Evolutionary conservation across 2,888 invertebrate species (phyloP).

Genomic region (Imbricaverruca yamaguchii): DNA sequence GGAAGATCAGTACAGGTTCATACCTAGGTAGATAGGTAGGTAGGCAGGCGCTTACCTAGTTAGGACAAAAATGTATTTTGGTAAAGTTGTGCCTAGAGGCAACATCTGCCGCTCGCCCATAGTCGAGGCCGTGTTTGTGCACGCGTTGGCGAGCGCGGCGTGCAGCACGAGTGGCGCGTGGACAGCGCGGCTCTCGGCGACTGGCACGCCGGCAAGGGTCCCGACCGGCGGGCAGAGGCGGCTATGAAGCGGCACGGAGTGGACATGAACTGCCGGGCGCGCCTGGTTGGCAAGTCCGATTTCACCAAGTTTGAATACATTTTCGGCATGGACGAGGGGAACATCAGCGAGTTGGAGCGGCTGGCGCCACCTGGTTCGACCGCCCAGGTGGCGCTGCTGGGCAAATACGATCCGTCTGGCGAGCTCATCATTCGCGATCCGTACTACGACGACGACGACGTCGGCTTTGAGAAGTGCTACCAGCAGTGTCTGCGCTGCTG

Average conservation of each 20-base stretch:
- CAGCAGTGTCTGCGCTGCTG: conserved; percentile 63
- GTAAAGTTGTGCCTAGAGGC: conserved; percentile 49
- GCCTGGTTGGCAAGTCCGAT: conserved; percentile 67
- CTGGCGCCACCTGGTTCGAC: conserved; percentile 56
- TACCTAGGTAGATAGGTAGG: background rate
- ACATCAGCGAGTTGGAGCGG: conserved; percentile 57
- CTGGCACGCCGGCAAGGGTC: conserved; percentile 79
- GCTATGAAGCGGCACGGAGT: conserved; percentile 63
- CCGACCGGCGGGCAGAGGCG: conserved; percentile 66
- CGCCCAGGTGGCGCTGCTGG: conserved; percentile 70
- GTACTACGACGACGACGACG: conserved; percentile 66
- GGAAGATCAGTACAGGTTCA: background rate
- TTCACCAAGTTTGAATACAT: conserved; percentile 77
- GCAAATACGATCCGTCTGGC: conserved; percentile 75
- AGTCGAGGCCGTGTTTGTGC: conserved; percentile 82
- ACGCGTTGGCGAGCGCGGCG: conserved; percentile 60
- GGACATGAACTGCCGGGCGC: conserved; percentile 57
- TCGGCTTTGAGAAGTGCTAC: conserved; percentile 67
- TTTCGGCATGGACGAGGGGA: conserved; percentile 90
- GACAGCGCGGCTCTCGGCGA: conserved; percentile 71
- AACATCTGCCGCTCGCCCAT: conserved; percentile 95
- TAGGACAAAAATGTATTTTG: background rate
- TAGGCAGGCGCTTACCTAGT: no score
- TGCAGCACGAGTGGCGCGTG: conserved; percentile 63
- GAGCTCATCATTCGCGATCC: conserved; percentile 80